Evolutionary conservation across 2,113 vertebrate species (phyloP).

Genomic region (Tyto alba): DNA sequence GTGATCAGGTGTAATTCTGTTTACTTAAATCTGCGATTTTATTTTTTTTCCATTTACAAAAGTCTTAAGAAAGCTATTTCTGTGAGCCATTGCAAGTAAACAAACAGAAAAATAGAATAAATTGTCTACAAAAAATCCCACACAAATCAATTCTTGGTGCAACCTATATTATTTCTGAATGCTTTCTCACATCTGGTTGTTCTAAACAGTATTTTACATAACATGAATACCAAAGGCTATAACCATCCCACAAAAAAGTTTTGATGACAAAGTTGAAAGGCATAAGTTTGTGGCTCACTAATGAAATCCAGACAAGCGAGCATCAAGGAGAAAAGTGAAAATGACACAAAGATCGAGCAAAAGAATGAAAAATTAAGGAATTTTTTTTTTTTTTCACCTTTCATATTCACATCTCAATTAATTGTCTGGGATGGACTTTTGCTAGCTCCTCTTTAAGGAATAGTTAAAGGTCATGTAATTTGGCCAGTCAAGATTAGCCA

Average conservation of each 20-base stretch:
- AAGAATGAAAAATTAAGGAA: neutral
- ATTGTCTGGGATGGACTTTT: neutral
- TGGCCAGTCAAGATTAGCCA: conserved; percentile 8
- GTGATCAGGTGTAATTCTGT: neutral
- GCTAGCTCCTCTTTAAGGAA: neutral
- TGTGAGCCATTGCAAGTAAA: neutral
- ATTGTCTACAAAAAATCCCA: neutral
- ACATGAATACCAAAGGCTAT: neutral
- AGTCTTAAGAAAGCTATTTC: neutral
- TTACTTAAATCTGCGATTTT: neutral
- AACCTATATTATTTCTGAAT: neutral
- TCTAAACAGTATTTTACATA: neutral
- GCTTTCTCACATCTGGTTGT: neutral
- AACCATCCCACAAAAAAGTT: neutral
- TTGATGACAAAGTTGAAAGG: neutral
- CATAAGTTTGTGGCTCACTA: neutral
- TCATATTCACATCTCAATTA: neutral
- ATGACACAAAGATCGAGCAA: neutral
- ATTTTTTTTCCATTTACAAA: neutral
- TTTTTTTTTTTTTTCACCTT: neutral
- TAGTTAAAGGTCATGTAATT: conserved; percentile 19
- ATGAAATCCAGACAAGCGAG: neutral
- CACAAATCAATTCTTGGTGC: neutral
- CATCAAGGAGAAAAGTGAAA: neutral
- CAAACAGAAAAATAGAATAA: neutral